A percentile compares a stretch with the other conserved stretches of the same genome.
Conservation (phyloP, 2,113 vertebrate species). For the Callopanchax toddi region DNA sequence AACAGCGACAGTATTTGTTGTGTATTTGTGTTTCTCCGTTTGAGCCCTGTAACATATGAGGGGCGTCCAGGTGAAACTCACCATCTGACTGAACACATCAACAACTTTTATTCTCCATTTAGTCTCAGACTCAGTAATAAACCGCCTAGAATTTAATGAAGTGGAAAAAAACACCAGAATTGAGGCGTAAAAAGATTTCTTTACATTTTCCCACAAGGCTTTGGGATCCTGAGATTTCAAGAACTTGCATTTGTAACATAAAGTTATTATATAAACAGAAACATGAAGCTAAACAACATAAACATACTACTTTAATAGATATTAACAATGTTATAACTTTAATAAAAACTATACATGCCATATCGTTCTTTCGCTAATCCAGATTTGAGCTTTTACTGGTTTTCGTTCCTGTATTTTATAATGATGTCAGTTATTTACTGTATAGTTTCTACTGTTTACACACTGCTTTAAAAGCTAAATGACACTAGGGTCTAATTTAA, state of each 20-base stretch:
- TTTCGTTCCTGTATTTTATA: too few species aligned
- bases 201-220: background rate
- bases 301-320: too few species aligned
- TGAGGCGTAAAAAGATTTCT: background rate
- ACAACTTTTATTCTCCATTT: background rate
- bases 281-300: too few species aligned
- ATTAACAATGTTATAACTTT: too few species aligned
- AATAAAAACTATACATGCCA: too few species aligned
- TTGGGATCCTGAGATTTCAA: background rate
- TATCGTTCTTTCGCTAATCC: too few species aligned
- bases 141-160: background rate
- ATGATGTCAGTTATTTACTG: too few species aligned
- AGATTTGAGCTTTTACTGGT: too few species aligned
- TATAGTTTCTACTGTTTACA: too few species aligned
- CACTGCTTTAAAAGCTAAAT: too few species aligned
- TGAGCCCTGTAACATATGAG: constrained; percentile 12
- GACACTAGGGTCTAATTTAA: too few species aligned
- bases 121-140: background rate
- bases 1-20: constrained; percentile 47
- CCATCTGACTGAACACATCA: constrained; percentile 16
- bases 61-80: constrained; percentile 17
- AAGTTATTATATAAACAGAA: too few species aligned
- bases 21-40: constrained; percentile 14
- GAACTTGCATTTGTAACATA: background rate
- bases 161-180: background rate